A percentile compares a stretch with the other conserved stretches of the same genome.
Conservation (phyloP, 2,888 invertebrate genomes). For the Ennomos quercinarius region DNA sequence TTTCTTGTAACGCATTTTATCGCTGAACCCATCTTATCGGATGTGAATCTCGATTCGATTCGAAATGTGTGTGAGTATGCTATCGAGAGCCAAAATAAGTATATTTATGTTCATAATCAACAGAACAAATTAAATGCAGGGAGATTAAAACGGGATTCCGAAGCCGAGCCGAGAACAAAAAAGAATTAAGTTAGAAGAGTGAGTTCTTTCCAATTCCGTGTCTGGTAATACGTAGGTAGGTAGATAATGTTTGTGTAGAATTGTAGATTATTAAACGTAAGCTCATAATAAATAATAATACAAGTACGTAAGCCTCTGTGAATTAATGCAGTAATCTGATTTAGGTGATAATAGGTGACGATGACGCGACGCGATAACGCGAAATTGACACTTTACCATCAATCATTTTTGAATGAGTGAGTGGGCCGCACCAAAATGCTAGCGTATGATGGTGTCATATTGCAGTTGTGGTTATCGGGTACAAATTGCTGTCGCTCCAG, state of each 20-base stretch:
- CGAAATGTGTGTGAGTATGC: constrained; percentile 39
- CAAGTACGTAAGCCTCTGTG: constrained; percentile 4
- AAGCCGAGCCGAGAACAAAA: constrained; percentile 31
- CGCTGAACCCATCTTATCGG: constrained; percentile 60
- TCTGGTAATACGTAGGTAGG: constrained; percentile 7
- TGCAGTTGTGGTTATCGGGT: constrained; percentile 77
- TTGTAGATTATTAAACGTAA: constrained; percentile 36
- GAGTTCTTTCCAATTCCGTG: constrained; percentile 29
- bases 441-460: constrained; percentile 66
- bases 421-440: constrained; percentile 61
- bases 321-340: constrained; percentile 60
- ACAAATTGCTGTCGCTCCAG: constrained; percentile 75
- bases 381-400: constrained; percentile 75
- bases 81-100: constrained; percentile 30
- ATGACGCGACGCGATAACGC: constrained; percentile 68
- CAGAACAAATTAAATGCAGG: constrained; percentile 31
- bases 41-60: constrained; percentile 57
- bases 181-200: constrained; percentile 34
- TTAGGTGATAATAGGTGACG: constrained; percentile 57
- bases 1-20: constrained; percentile 62
- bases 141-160: constrained; percentile 31
- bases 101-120: constrained; percentile 31
- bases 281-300: no score
- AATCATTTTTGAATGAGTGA: constrained; percentile 72
- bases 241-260: constrained; percentile 16